These are phyloP conservation scores for Elegia similella DNA, from an alignment of 2,888 invertebrate species.

Conservation along the genomic window DNA sequence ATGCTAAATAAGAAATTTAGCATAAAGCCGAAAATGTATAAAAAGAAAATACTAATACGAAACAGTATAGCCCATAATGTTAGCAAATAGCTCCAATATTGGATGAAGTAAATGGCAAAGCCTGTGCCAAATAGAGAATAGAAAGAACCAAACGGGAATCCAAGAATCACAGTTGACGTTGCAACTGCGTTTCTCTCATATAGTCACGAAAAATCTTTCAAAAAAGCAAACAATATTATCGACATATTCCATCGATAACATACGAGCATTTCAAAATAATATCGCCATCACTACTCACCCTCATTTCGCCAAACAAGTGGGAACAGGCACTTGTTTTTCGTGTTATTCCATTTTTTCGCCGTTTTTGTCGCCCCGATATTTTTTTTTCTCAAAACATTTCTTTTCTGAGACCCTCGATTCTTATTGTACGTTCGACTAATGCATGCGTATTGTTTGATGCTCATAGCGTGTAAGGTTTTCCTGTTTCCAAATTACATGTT, in stretches of 20 bases:
- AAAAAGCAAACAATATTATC: neutral
- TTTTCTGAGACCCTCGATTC: conserved; percentile 5
- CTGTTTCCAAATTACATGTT: neutral
- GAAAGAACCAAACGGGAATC: too few species aligned
- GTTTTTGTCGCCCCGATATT: conserved; percentile 5
- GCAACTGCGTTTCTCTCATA: too few species aligned
- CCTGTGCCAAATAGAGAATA: too few species aligned
- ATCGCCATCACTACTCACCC: conserved; percentile 10
- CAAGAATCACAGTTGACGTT: too few species aligned
- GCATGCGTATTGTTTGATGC: conserved; percentile 4
- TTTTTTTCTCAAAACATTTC: conserved; percentile 9
- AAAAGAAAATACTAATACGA: too few species aligned
- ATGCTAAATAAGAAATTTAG: too few species aligned
- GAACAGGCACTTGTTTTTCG: conserved; percentile 33
- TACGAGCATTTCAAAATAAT: neutral
- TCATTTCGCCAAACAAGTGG: conserved; percentile 32
- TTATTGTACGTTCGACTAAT: conserved; percentile 11
- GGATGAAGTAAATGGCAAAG: too few species aligned
- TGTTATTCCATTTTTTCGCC: conserved; percentile 20
- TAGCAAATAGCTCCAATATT: too few species aligned
- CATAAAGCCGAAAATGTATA: too few species aligned
- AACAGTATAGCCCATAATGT: too few species aligned
- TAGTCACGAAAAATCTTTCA: too few species aligned
- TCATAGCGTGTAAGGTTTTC: neutral
- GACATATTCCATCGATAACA: neutral